Conservation (phyloP, 2,888 invertebrate genomes). For the Seladonia tumulorum region DNA sequence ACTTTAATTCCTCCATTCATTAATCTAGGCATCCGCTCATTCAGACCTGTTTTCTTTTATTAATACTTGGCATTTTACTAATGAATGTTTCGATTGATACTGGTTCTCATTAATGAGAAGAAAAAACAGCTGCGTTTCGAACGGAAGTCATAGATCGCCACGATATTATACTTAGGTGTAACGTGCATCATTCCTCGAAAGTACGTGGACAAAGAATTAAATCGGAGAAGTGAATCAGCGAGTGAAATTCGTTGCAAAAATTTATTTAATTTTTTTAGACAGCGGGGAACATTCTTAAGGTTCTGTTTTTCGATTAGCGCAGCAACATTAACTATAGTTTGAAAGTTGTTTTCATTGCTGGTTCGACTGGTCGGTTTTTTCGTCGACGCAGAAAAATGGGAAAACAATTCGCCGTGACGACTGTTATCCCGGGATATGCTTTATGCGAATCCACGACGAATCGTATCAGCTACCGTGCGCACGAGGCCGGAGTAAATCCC, state of each 20-base stretch:
- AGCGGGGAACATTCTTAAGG: too few relatives aligned
- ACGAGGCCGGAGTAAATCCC: slow-evolving; percentile 29
- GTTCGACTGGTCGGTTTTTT: slow-evolving; percentile 10
- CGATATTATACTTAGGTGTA: not conserved
- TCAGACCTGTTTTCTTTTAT: slow-evolving; percentile 34
- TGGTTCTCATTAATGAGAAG: not conserved
- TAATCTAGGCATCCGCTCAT: slow-evolving; percentile 30
- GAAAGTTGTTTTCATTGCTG: slow-evolving; percentile 18
- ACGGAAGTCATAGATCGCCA: not conserved
- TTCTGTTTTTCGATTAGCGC: too few relatives aligned
- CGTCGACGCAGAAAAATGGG: slow-evolving; percentile 35
- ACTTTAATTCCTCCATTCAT: slow-evolving; percentile 36
- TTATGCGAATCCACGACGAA: slow-evolving; percentile 39
- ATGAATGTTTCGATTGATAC: slow-evolving; percentile 23
- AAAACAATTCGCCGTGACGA: slow-evolving; percentile 38
- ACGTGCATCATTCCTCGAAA: not conserved
- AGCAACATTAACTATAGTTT: not conserved
- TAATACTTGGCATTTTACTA: slow-evolving; percentile 20
- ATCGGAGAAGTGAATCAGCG: too few relatives aligned
- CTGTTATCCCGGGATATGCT: slow-evolving; percentile 3
- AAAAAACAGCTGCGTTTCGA: not conserved
- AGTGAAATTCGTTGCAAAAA: too few relatives aligned
- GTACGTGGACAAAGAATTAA: too few relatives aligned
- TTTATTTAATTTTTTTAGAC: too few relatives aligned
- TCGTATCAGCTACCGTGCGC: slow-evolving; percentile 40